Conservation (phyloP, 2,113 vertebrate species). For the Dissostichus mawsoni region DNA sequence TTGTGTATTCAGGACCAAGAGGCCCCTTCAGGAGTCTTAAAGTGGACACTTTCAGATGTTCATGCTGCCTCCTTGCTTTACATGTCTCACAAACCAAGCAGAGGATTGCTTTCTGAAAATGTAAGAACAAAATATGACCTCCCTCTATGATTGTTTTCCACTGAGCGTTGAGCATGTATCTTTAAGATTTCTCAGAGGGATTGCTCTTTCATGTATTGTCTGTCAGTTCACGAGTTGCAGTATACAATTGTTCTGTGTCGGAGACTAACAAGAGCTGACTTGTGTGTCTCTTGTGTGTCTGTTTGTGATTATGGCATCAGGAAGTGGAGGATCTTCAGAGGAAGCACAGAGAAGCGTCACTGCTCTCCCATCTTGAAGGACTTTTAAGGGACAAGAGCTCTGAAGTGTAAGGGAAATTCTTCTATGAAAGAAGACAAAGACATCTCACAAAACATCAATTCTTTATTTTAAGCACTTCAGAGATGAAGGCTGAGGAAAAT, state of each 20-base stretch:
- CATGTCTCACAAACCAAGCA: constrained; percentile 55
- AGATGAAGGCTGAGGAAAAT: neutral
- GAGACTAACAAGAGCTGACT: neutral
- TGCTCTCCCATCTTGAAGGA: constrained; percentile 68
- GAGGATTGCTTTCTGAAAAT: constrained; percentile 72
- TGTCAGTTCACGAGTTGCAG: neutral
- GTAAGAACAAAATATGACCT: constrained; percentile 68
- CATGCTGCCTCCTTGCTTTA: constrained; percentile 70
- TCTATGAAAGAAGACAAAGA: neutral
- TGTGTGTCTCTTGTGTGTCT: constrained; percentile 19
- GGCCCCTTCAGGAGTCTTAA: constrained; percentile 46
- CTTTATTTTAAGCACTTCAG: neutral
- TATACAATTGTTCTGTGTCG: neutral
- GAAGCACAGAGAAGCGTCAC: constrained; percentile 71
- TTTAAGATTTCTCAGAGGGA: neutral
- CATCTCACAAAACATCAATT: neutral
- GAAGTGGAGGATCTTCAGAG: constrained; percentile 61
- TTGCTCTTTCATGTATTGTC: neutral
- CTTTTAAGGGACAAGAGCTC: constrained; percentile 69
- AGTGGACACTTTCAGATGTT: constrained; percentile 38
- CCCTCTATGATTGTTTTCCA: neutral
- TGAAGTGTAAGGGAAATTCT: neutral
- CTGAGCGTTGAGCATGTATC: no score
- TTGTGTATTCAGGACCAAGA: constrained; percentile 29
- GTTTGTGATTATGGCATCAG: constrained; percentile 50